A percentile compares a stretch with the other conserved stretches of the same genome.
Evolutionary conservation across 2,888 invertebrate species (phyloP).

Genomic region (Drosophila anceps): DNA sequence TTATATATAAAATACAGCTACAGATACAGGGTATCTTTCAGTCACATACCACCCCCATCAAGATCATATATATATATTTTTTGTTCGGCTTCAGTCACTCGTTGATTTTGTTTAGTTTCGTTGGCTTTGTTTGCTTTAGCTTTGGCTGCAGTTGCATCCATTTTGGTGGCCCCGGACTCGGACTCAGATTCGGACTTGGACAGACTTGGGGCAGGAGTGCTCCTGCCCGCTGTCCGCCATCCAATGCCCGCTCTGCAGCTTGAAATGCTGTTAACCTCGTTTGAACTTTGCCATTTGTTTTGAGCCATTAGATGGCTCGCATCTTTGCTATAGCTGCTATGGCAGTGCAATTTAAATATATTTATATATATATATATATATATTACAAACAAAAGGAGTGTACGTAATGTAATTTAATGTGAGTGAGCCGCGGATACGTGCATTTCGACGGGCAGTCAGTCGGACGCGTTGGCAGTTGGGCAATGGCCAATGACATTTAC

Average conservation of each 20-base stretch:
- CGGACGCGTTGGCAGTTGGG: constrained; percentile 57
- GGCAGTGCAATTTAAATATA: constrained; percentile 68
- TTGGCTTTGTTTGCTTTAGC: constrained; percentile 61
- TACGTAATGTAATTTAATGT: constrained; percentile 72
- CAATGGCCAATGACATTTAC: constrained; percentile 70
- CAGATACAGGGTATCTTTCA: constrained; percentile 4
- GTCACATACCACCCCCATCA: not conserved
- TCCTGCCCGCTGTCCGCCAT: constrained; percentile 34
- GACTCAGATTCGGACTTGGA: constrained; percentile 23
- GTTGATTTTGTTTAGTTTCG: constrained; percentile 55
- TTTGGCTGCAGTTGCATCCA: constrained; percentile 65
- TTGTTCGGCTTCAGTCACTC: constrained; percentile 26
- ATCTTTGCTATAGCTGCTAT: constrained; percentile 41
- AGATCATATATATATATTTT: constrained; percentile 5
- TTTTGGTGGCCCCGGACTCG: constrained; percentile 64
- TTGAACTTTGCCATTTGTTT: constrained; percentile 82
- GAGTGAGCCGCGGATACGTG: constrained; percentile 43
- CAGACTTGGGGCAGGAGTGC: constrained; percentile 49
- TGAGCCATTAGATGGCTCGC: constrained; percentile 77
- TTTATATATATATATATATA: constrained; percentile 12
- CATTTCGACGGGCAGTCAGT: constrained; percentile 30
- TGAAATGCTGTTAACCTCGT: constrained; percentile 81
- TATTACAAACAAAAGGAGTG: constrained; percentile 71
- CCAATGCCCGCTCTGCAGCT: constrained; percentile 43
- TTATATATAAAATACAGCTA: not conserved